Conservation (phyloP, 2,888 invertebrate species). For the Argyresthia goedartella region DNA sequence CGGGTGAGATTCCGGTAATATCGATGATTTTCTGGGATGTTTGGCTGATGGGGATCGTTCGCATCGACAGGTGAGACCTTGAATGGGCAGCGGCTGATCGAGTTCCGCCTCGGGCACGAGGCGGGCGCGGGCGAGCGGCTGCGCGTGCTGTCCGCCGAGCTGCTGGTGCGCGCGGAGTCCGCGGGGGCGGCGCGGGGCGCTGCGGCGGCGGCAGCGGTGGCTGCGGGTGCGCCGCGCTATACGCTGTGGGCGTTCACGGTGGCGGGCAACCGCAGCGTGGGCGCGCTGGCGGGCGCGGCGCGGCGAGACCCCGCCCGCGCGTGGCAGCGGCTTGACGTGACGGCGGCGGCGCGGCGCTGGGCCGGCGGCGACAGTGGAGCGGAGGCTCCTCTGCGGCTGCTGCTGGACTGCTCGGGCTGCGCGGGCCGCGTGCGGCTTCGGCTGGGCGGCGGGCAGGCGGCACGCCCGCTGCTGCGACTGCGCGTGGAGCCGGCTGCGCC, state of each 20-base stretch:
- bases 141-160: slow-evolving; percentile 81
- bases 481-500: slow-evolving; percentile 78
- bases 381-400: slow-evolving; percentile 74
- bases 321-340: slow-evolving; percentile 91
- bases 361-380: slow-evolving; percentile 57
- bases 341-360: slow-evolving; percentile 83
- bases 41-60: background rate
- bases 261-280: slow-evolving; percentile 73
- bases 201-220: slow-evolving; percentile 35
- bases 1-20: no score
- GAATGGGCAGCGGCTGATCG: slow-evolving; percentile 87
- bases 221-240: no score
- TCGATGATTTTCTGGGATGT: no score
- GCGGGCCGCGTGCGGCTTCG: slow-evolving; percentile 79
- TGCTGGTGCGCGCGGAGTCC: slow-evolving; percentile 75
- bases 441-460: slow-evolving; percentile 69
- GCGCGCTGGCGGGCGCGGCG: slow-evolving; percentile 59
- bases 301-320: slow-evolving; percentile 75
- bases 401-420: slow-evolving; percentile 90
- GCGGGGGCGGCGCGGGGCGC: slow-evolving; percentile 13
- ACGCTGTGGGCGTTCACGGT: slow-evolving; percentile 82
- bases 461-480: slow-evolving; percentile 87
- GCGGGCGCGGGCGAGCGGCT: slow-evolving; percentile 72
- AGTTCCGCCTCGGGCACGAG: slow-evolving; percentile 82
- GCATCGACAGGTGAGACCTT: slow-evolving; percentile 79